Percentiles rank a stretch among this genome's conserved stretches.
These are phyloP conservation scores for Chrysolina oricalcia DNA, from an alignment of 2,888 invertebrate species.

Conservation along the genomic window DNA sequence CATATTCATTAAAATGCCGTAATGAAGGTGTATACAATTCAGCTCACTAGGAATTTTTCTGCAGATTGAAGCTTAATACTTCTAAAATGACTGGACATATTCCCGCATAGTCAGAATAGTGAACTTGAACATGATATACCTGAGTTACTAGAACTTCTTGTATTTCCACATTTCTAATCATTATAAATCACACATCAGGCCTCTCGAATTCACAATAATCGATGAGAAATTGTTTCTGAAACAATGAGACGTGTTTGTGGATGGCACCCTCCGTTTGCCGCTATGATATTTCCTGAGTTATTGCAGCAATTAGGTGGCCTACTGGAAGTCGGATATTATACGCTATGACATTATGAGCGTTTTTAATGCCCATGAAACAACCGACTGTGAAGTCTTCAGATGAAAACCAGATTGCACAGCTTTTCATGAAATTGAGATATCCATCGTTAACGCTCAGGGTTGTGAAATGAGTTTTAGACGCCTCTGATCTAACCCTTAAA, in stretches of 20 bases:
- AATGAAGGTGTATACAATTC: constrained; percentile 39
- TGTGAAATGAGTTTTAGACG: not conserved
- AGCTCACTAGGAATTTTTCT: constrained; percentile 35
- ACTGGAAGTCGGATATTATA: constrained; percentile 23
- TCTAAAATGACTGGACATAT: too few species aligned
- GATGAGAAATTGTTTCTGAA: constrained; percentile 21
- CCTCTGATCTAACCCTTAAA: too few species aligned
- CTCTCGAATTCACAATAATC: constrained; percentile 24
- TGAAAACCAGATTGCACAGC: constrained; percentile 1
- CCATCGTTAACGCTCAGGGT: not conserved
- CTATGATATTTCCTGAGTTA: constrained; percentile 27
- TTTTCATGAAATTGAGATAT: not conserved
- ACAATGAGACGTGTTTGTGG: constrained; percentile 26
- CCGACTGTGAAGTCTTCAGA: not conserved
- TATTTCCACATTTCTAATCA: constrained; percentile 12
- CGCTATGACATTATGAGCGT: constrained; percentile 26
- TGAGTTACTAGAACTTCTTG: not conserved
- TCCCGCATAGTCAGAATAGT: too few species aligned
- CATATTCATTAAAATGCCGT: constrained; percentile 36
- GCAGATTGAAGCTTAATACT: constrained; percentile 22
- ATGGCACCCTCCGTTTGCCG: constrained; percentile 17
- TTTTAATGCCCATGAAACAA: constrained; percentile 15
- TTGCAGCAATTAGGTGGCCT: constrained; percentile 28
- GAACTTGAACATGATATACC: not conserved
- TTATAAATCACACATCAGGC: constrained; percentile 1